Conservation (phyloP, 2,888 invertebrate genomes). For the Pimpla rufipes region DNA sequence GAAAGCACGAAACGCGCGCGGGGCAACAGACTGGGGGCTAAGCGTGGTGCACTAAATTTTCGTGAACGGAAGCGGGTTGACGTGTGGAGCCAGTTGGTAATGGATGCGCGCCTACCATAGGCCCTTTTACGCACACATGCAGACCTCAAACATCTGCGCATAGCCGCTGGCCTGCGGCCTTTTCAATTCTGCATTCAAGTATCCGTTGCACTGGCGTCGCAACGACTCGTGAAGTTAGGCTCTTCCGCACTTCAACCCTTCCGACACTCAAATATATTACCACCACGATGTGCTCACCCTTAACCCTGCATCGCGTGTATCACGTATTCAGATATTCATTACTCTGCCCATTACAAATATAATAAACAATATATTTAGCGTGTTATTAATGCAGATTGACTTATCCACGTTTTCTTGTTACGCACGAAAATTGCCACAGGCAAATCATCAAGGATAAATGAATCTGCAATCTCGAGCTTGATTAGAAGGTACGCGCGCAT, state of each 20-base stretch:
- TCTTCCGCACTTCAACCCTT: background rate
- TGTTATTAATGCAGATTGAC: background rate
- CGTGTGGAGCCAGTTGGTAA: conserved; percentile 38
- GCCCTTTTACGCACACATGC: background rate
- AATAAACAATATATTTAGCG: too few species aligned
- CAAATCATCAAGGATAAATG: conserved; percentile 76
- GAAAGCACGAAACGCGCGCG: background rate
- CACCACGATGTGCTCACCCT: background rate
- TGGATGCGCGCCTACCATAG: conserved; percentile 25
- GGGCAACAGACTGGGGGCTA: conserved; percentile 9
- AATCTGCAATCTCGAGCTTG: conserved; percentile 76
- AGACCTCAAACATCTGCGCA: conserved; percentile 8
- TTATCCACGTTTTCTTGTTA: background rate
- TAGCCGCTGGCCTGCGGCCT: background rate
- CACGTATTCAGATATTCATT: too few species aligned
- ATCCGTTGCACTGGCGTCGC: background rate
- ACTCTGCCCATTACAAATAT: too few species aligned
- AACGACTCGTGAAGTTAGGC: background rate
- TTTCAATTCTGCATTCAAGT: background rate
- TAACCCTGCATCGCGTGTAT: background rate
- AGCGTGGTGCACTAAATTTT: conserved; percentile 35
- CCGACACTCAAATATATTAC: background rate
- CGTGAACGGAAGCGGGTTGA: conserved; percentile 38
- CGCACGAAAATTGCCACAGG: conserved; percentile 4
- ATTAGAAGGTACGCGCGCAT: conserved; percentile 75